Percentiles rank a stretch among this genome's conserved stretches.
phyloP scores from a whole-genome alignment of 2,888 invertebrate genomes.

The Diploptera punctata region DNA sequence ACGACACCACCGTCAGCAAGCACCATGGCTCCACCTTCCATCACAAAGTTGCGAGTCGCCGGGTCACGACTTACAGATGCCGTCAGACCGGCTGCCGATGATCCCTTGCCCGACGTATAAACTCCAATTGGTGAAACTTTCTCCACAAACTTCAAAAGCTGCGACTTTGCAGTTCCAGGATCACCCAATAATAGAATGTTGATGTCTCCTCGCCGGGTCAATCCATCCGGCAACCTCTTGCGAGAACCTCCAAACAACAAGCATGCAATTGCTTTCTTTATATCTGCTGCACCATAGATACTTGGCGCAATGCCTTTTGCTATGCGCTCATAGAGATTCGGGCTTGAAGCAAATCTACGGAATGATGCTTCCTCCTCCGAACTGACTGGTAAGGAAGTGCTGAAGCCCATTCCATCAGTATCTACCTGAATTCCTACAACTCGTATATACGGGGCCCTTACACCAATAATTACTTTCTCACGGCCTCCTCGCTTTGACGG shows the following conservation, averaged over 20 bases:
- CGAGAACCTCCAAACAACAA: conserved; percentile 92
- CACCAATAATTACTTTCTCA: conserved; percentile 86
- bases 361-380: conserved; percentile 83
- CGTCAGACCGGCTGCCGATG: conserved; percentile 98
- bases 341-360: conserved; percentile 80
- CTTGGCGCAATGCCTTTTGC: conserved; percentile 95
- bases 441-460: conserved; percentile 92
- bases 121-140: conserved; percentile 92
- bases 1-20: conserved; percentile 99
- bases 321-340: conserved; percentile 88
- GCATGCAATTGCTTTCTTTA: conserved; percentile 96
- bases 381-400: conserved; percentile 57
- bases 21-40: conserved; percentile 99
- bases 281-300: conserved; percentile 92
- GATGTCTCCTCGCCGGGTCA: conserved; percentile 95
- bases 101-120: conserved; percentile 99
- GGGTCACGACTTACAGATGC: conserved; percentile 97
- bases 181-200: conserved; percentile 95
- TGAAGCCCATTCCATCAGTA: conserved; percentile 72
- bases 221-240: conserved; percentile 91
- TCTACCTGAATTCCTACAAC: conserved; percentile 93
- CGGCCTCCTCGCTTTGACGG: conserved; percentile 60
- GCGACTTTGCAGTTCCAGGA: conserved; percentile 99
- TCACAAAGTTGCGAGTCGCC: conserved; percentile 87
- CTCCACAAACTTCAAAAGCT: conserved; percentile 96